Evolutionary conservation across 2,113 vertebrate genomes (phyloP).

Genomic region (Heterochromis multidens): DNA sequence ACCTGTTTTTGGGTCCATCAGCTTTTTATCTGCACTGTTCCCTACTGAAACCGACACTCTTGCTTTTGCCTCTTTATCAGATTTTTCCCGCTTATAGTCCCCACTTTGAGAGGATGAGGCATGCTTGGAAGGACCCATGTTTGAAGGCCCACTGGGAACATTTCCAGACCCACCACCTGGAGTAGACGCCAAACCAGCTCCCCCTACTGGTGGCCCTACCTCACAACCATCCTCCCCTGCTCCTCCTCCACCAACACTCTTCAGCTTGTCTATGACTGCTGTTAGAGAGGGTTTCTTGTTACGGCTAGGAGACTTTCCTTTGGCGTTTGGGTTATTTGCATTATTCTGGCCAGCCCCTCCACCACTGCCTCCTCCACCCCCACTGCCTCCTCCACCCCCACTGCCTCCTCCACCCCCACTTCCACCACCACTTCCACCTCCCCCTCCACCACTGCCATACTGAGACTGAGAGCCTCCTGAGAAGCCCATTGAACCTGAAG

Average conservation of each 20-base stretch:
- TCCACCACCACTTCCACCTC: constrained; percentile 80
- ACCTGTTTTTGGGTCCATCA: constrained; percentile 84
- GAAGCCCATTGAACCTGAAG: constrained; percentile 78
- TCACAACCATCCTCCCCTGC: constrained; percentile 88
- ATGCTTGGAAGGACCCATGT: constrained; percentile 86
- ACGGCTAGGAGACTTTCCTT: constrained; percentile 96
- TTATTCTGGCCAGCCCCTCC: constrained; percentile 82
- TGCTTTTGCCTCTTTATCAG: constrained; percentile 91
- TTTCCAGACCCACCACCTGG: constrained; percentile 80
- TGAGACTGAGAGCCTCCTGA: constrained; percentile 83
- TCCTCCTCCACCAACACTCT: constrained; percentile 92
- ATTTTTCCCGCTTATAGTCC: constrained; percentile 93
- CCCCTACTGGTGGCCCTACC: constrained; percentile 68
- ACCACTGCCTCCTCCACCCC: constrained; percentile 74
- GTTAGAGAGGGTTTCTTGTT: constrained; percentile 98
- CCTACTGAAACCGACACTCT: constrained; percentile 86
- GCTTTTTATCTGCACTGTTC: constrained; percentile 87
- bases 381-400: constrained; percentile 73
- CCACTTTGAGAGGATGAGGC: constrained; percentile 79
- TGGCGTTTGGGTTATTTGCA: constrained; percentile 84
- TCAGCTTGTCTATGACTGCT: constrained; percentile 97
- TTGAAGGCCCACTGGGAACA: constrained; percentile 71
- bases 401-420: constrained; percentile 82
- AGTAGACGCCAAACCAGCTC: constrained; percentile 78
- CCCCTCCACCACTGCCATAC: constrained; percentile 81